Base-by-base conservation (phyloP, 2,888 invertebrate species). In the Latrodectus elegans region DNA sequence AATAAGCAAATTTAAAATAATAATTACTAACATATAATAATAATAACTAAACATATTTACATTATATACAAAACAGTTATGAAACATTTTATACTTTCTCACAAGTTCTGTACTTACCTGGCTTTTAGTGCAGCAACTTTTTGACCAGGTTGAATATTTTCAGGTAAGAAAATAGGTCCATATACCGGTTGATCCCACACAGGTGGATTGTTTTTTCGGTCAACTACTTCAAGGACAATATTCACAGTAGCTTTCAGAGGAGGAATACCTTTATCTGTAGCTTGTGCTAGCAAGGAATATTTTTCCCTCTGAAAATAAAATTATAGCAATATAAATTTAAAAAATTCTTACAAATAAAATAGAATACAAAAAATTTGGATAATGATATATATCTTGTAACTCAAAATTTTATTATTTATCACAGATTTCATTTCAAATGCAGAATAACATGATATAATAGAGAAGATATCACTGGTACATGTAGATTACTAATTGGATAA, bases 91-190 rank as follows among this genome's bases (percentile, higher is more conserved):
- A 38, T 38, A 38, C 38, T 38, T 38, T 0, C 4, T 38, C 3
- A 38, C 17, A 70, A 70, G 4, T 12, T 14, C 11, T 15, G 51
- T 53, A 81, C 38, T 52, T 96, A 97, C 97, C 97, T 97, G 95
- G 98, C 98, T 96, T 97, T 97, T 94, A 97, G 96, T 94, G 97
- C 97, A 94, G 97, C 96, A 95, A 98, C 97, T 95, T 96, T 97
- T 94, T 96, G 96, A 94, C 97, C 98, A 93, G 97, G 97, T 94
- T 97, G 96, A 95, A 96, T 95, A 95, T 97, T 97, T 95, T 98
- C 97, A 95, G 96, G 96, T 94, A 97, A 96, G 95, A 95, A 96
- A 95, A 97, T 96, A 93, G 97, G 97, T 93, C 97, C 97, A 94
- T 97, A 98, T 94, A 97, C 96, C 93, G 95, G 95, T 95, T 97